Evolutionary conservation across 2,888 invertebrate species (phyloP).

Genomic region (Panzeria rudis): DNA sequence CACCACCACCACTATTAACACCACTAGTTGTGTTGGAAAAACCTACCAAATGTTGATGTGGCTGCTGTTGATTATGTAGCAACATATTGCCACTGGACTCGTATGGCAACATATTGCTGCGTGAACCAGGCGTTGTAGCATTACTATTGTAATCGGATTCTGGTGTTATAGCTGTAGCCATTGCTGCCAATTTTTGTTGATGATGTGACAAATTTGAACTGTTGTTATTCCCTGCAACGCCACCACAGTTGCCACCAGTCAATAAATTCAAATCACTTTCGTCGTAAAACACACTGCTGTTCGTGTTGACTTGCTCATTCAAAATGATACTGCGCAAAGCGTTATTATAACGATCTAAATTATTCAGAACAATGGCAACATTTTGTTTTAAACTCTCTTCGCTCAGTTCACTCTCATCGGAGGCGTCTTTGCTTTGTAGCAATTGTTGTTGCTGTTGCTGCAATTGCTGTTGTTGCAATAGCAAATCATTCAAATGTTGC

Average conservation of each 20-base stretch:
- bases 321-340: conserved; percentile 83
- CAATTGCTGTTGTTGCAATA: conserved; percentile 80
- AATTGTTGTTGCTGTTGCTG: conserved; percentile 78
- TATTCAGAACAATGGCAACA: conserved; percentile 84
- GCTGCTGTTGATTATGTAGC: conserved; percentile 72
- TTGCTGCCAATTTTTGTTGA: conserved; percentile 60
- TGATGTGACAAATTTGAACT: conserved; percentile 72
- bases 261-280: conserved; percentile 73
- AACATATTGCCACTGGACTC: conserved; percentile 74
- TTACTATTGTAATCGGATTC: conserved; percentile 84
- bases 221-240: conserved; percentile 76
- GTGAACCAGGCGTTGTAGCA: conserved; percentile 82
- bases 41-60: conserved; percentile 78
- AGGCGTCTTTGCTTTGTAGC: conserved; percentile 72
- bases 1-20: conserved; percentile 75
- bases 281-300: conserved; percentile 78
- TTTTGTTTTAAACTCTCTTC: conserved; percentile 84
- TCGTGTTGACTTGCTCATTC: conserved; percentile 82
- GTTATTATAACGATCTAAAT: conserved; percentile 83
- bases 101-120: conserved; percentile 74
- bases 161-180: conserved; percentile 79
- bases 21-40: conserved; percentile 74
- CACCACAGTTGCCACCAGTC: conserved; percentile 58
- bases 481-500: conserved; percentile 80
- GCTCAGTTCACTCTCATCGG: conserved; percentile 81